Conservation (phyloP, 2,797 vertebrate species). For the Centropyge bicolor region DNA sequence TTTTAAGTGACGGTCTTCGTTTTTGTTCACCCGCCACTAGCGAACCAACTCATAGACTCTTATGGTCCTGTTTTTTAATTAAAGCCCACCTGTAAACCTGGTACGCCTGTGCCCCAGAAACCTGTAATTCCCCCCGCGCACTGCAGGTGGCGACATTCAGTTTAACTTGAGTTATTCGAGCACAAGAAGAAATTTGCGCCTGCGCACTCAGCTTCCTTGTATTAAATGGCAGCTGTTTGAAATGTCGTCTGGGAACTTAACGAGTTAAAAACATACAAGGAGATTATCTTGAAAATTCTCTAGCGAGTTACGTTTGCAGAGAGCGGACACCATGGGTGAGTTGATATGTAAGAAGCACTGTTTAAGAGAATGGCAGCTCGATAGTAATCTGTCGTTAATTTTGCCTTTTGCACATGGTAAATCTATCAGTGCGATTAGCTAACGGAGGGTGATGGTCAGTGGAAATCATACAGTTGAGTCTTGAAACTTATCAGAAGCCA, state of each 20-base stretch:
- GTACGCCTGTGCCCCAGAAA: too few relatives aligned
- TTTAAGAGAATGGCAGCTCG: not conserved
- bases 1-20: too few relatives aligned
- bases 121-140: not conserved
- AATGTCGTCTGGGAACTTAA: constrained; percentile 13
- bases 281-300: not conserved
- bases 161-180: rapidly evolving
- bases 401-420: not conserved
- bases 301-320: not conserved
- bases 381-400: not conserved
- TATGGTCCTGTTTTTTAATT: too few relatives aligned
- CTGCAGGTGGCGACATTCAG: constrained; percentile 43
- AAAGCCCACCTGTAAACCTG: too few relatives aligned
- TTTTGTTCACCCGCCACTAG: too few relatives aligned
- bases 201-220: not conserved
- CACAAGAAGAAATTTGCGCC: not conserved
- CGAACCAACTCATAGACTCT: too few relatives aligned
- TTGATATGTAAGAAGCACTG: not conserved
- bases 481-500: not conserved
- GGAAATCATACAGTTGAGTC: not conserved
- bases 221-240: constrained; percentile 56
- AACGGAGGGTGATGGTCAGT: not conserved
- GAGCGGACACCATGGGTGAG: constrained; percentile 71
- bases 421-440: not conserved
- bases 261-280: not conserved